Percentiles rank a stretch among this genome's conserved stretches.
Conservation (phyloP, 2,888 invertebrate species). For the Oegoconia quadripuncta region DNA sequence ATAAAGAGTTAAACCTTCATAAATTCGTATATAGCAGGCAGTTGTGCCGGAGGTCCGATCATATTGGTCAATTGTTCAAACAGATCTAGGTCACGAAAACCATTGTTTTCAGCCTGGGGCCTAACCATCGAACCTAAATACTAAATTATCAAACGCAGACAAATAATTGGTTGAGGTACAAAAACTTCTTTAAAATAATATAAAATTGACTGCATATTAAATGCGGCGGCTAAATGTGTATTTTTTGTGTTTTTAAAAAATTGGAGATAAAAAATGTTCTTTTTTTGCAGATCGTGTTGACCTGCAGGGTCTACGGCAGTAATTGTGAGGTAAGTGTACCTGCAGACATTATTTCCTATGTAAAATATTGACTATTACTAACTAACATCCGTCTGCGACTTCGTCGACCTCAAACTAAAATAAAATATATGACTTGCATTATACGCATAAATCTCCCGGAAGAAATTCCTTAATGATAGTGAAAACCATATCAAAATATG, state of each 20-base stretch:
- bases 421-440: no score
- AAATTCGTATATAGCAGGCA: not conserved
- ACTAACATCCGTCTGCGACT: no score
- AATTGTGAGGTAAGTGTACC: constrained; percentile 36
- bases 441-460: no score
- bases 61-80: constrained; percentile 49
- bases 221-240: constrained; percentile 24
- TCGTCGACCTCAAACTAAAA: no score
- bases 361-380: no score
- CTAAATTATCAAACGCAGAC: constrained; percentile 68
- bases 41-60: constrained; percentile 18
- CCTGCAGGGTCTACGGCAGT: constrained; percentile 20
- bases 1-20: not conserved
- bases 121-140: constrained; percentile 63
- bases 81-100: constrained; percentile 75
- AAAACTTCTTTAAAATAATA: constrained; percentile 50
- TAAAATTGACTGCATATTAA: constrained; percentile 45
- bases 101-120: constrained; percentile 64
- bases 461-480: no score
- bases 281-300: constrained; percentile 35
- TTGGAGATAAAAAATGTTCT: constrained; percentile 17
- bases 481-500: no score
- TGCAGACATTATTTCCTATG: constrained; percentile 5
- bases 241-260: constrained; percentile 30
- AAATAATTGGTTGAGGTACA: constrained; percentile 58